These are phyloP conservation scores for Drosophila multiciliata DNA, from an alignment of 2,888 invertebrate species.

Conservation along the genomic window DNA sequence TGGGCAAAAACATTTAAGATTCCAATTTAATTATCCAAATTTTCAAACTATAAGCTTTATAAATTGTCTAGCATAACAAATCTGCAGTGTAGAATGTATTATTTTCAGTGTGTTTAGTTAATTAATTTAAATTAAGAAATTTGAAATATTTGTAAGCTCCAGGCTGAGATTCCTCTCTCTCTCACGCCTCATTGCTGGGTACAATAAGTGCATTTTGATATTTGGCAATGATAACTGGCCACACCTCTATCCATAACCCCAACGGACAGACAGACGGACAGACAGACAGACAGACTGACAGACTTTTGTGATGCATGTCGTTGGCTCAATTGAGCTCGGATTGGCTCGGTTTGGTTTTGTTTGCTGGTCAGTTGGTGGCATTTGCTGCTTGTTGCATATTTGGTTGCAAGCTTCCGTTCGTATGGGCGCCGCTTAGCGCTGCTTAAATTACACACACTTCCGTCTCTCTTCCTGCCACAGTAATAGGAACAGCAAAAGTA, in stretches of 20 bases:
- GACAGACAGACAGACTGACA: slow-evolving; percentile 36
- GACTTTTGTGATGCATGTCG: slow-evolving; percentile 54
- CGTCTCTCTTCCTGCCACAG: slow-evolving; percentile 63
- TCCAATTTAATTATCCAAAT: not conserved
- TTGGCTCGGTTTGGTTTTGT: slow-evolving; percentile 20
- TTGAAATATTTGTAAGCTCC: not conserved
- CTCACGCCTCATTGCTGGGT: not conserved
- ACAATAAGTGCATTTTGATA: slow-evolving; percentile 70
- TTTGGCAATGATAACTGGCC: slow-evolving; percentile 49
- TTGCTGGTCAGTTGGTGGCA: slow-evolving; percentile 57
- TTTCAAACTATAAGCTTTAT: not conserved
- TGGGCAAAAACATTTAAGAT: not conserved
- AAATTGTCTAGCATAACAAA: not conserved
- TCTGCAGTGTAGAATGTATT: not conserved
- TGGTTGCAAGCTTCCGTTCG: slow-evolving; percentile 41
- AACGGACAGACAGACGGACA: not conserved
- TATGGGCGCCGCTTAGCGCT: slow-evolving; percentile 40
- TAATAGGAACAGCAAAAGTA: slow-evolving; percentile 14
- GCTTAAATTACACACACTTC: slow-evolving; percentile 76
- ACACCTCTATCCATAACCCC: not conserved
- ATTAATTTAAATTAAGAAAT: not conserved
- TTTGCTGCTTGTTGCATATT: slow-evolving; percentile 62
- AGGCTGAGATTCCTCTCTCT: not conserved
- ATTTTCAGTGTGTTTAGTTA: not conserved
- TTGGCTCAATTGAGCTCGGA: slow-evolving; percentile 15